A percentile compares a stretch with the other conserved stretches of the same genome.
phyloP scores from a whole-genome alignment of 2,113 vertebrate genomes.

The Brienomyrus longianalis region DNA sequence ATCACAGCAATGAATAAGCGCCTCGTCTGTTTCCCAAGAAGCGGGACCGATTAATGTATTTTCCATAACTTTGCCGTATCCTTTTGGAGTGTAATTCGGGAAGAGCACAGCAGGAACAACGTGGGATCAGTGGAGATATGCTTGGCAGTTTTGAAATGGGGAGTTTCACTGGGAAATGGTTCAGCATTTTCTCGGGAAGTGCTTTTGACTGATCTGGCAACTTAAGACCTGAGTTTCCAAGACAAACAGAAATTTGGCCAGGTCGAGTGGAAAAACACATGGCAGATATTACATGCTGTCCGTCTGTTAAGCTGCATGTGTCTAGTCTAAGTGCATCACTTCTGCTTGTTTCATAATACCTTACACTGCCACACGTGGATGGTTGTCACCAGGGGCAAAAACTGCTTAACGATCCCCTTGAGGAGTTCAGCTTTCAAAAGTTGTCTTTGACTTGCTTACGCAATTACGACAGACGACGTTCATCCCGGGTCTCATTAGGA shows the following conservation, averaged over 20 bases:
- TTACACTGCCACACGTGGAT: not conserved
- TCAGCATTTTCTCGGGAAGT: not conserved
- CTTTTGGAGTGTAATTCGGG: not conserved
- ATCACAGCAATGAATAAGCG: not conserved
- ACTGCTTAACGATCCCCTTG: not conserved
- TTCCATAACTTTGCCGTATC: not conserved
- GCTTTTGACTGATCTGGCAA: not conserved
- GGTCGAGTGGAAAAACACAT: not conserved
- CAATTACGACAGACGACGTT: not conserved
- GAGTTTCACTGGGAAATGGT: not conserved
- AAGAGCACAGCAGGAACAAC: not conserved
- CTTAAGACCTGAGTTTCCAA: not conserved
- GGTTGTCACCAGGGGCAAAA: not conserved
- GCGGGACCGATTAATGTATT: no score
- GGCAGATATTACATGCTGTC: not conserved
- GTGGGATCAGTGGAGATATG: not conserved
- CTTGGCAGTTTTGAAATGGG: not conserved
- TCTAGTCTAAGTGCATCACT: not conserved
- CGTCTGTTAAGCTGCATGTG: not conserved
- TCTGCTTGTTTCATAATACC: not conserved
- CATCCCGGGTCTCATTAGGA: slow-evolving; percentile 6
- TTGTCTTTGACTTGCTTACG: not conserved
- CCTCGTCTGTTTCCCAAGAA: not conserved
- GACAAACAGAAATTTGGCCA: not conserved
- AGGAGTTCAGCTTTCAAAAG: not conserved